Evolutionary conservation across 92 coral and sea anemone genomes (phyloP).

Genomic region (Actinostola sp.): DNA sequence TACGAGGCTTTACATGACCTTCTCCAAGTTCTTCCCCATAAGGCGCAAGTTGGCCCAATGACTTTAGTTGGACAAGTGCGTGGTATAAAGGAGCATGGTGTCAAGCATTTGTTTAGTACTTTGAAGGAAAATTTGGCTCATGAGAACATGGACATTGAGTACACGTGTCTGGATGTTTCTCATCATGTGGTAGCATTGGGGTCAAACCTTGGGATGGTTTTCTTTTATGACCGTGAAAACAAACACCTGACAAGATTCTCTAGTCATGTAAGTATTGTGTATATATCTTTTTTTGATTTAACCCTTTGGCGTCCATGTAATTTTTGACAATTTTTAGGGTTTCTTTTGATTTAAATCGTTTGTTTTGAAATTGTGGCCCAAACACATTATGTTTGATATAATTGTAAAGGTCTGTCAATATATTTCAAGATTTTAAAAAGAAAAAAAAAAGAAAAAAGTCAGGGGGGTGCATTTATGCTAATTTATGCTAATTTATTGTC

Average conservation of each 20-base stretch:
- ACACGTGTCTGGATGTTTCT: constrained; percentile 87
- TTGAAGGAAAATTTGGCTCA: constrained; percentile 64
- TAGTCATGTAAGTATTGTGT: constrained; percentile 71
- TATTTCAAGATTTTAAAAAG: too few relatives aligned
- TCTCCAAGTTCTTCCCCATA: constrained; percentile 49
- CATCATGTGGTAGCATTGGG: constrained; percentile 83
- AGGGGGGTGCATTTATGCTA: too few relatives aligned
- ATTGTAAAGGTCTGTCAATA: too few relatives aligned
- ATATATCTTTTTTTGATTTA: too few relatives aligned
- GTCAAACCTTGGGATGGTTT: constrained; percentile 78
- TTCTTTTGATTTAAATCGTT: too few relatives aligned
- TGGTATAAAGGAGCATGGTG: constrained; percentile 69
- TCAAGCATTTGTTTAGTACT: constrained; percentile 60
- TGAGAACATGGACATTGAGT: constrained; percentile 70
- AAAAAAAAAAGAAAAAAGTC: too few relatives aligned
- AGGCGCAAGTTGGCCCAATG: constrained; percentile 77
- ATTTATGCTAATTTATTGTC: too few relatives aligned
- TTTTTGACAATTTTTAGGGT: too few relatives aligned
- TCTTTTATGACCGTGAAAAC: constrained; percentile 73
- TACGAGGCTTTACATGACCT: constrained; percentile 63
- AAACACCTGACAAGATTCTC: constrained; percentile 69
- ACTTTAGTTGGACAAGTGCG: constrained; percentile 68
- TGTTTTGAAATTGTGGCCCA: too few relatives aligned
- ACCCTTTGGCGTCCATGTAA: too few relatives aligned
- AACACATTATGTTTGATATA: too few relatives aligned